Conservation (phyloP, 2,797 vertebrate genomes). For the Catharus ustulatus region DNA sequence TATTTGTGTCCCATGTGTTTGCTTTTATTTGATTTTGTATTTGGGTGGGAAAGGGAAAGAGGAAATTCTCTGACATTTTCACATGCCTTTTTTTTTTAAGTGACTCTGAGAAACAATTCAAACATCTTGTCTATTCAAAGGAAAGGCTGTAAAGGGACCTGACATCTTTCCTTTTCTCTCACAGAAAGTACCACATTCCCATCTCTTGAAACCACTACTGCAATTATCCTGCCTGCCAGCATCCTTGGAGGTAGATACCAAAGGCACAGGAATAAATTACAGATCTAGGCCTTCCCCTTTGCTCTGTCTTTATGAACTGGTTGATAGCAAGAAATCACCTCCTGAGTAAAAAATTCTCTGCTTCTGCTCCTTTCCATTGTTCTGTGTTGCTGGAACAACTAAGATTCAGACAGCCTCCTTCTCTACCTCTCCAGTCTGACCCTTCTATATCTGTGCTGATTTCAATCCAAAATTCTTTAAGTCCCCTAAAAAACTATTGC, state of each 20-base stretch:
- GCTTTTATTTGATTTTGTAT: constrained; percentile 67
- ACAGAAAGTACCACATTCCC: not conserved
- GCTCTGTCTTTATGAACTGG: not conserved
- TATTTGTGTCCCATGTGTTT: constrained; percentile 59
- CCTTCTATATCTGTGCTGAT: not conserved
- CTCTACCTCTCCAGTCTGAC: not conserved
- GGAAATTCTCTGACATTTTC: constrained; percentile 64
- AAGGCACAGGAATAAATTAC: not conserved
- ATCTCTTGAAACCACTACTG: not conserved
- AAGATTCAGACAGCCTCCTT: not conserved
- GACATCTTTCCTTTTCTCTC: not conserved
- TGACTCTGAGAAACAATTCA: constrained; percentile 45
- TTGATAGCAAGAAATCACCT: not conserved
- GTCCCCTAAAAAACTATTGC: not conserved
- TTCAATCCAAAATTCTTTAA: not conserved
- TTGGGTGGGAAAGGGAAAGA: constrained; percentile 59
- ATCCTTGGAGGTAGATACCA: not conserved
- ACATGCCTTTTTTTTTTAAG: constrained; percentile 47
- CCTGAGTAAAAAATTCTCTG: not conserved
- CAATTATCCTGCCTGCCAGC: not conserved
- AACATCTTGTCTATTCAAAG: constrained; percentile 29
- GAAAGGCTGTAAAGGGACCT: not conserved
- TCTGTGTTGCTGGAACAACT: not conserved
- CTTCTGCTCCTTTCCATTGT: not conserved
- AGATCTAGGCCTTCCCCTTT: not conserved